Percentiles rank a stretch among this genome's conserved stretches.
These are phyloP conservation scores for Sprattus sprattus DNA, from an alignment of 2,113 vertebrate species.

Conservation along the genomic window DNA sequence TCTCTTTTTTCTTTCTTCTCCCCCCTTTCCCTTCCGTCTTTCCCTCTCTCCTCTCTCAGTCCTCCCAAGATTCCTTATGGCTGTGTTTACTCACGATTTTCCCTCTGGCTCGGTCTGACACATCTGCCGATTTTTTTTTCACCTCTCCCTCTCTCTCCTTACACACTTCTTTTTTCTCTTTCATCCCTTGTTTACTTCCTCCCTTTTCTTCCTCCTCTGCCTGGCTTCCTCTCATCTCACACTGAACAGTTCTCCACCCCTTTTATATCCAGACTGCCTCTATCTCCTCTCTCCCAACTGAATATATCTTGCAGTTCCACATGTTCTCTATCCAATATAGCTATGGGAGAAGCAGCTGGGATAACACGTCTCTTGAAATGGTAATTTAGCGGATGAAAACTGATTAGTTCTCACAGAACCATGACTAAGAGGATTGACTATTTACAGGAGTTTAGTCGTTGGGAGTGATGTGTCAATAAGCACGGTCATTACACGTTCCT, in stretches of 20 bases:
- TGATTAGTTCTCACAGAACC: background rate
- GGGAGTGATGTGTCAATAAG: background rate
- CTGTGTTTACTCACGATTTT: background rate
- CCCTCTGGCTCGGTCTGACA: background rate
- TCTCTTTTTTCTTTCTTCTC: background rate
- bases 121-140: background rate
- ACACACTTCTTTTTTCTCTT: background rate
- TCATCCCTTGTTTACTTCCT: constrained; percentile 1
- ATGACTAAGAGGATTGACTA: background rate
- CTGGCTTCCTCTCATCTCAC: background rate
- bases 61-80: background rate
- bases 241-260: background rate
- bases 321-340: background rate
- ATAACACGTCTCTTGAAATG: background rate
- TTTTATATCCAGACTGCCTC: background rate
- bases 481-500: background rate
- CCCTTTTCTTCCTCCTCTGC: background rate
- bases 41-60: background rate
- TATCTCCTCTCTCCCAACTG: background rate
- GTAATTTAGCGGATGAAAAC: background rate
- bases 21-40: background rate
- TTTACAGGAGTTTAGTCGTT: background rate
- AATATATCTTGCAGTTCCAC: background rate
- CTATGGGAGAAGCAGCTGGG: background rate
- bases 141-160: background rate